Evolutionary conservation across 1,140 invertebrate species (phyloP).

Genomic region (Colletes latitarsis): DNA sequence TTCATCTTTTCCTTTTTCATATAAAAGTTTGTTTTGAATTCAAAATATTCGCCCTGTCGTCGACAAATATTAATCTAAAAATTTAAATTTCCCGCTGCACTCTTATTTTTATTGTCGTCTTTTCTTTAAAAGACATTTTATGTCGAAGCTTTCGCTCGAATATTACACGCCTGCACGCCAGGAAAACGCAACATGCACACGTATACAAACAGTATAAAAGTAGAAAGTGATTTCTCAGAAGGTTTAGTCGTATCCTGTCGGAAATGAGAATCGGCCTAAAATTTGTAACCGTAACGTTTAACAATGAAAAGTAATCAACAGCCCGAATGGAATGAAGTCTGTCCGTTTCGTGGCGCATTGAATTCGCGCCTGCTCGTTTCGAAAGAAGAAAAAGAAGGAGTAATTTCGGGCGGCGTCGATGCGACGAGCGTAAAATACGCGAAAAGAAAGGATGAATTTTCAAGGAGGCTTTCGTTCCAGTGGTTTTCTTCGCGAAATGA

Average conservation of each 20-base stretch:
- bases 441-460: conserved; percentile 37
- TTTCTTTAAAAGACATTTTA: too few species aligned
- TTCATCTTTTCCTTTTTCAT: too few species aligned
- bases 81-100: too few species aligned
- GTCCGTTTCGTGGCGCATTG: neutral
- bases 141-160: neutral
- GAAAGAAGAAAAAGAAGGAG: neutral
- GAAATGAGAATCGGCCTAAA: neutral
- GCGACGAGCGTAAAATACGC: neutral
- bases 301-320: conserved; percentile 24
- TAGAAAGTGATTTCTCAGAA: conserved; percentile 9
- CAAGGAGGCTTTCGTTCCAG: conserved; percentile 32
- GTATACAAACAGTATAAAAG: too few species aligned
- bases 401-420: conserved; percentile 2
- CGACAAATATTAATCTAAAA: too few species aligned
- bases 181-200: too few species aligned
- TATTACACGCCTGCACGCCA: too few species aligned
- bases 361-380: neutral
- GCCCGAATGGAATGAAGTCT: conserved; percentile 1
- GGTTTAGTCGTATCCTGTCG: neutral
- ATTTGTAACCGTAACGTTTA: neutral
- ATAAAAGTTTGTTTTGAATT: too few species aligned
- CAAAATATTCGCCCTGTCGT: too few species aligned
- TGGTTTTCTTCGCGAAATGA: conserved; percentile 37
- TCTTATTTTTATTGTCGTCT: too few species aligned